These are phyloP conservation scores for Agrilus mali DNA, from an alignment of 2,888 invertebrate species.

Conservation along the genomic window DNA sequence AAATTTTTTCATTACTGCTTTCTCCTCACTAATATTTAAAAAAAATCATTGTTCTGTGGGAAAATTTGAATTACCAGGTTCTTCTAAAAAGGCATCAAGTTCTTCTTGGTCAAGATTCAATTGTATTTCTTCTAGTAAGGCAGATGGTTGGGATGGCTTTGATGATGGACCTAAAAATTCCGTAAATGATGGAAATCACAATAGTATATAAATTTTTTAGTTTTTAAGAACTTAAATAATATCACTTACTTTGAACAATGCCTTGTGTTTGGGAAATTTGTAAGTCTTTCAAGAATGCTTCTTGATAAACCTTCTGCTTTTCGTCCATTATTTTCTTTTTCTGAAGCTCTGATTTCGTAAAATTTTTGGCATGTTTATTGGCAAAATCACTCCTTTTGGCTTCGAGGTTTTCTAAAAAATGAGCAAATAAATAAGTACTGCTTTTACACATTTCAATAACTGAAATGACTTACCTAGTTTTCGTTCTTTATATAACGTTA, in stretches of 20 bases:
- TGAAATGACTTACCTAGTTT: constrained; percentile 44
- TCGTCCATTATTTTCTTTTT: constrained; percentile 45
- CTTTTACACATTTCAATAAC: constrained; percentile 1
- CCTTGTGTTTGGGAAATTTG: constrained; percentile 50
- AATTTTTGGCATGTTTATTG: constrained; percentile 42
- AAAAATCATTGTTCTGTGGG: neutral
- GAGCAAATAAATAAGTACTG: neutral
- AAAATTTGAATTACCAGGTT: constrained; percentile 8
- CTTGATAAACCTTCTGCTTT: constrained; percentile 54
- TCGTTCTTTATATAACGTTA: constrained; percentile 57
- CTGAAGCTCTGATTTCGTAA: constrained; percentile 42
- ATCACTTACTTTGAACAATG: constrained; percentile 42
- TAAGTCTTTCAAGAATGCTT: constrained; percentile 56
- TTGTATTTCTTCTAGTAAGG: constrained; percentile 49
- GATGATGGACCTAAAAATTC: neutral
- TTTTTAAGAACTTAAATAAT: no score
- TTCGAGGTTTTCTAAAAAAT: constrained; percentile 29
- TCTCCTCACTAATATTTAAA: neutral
- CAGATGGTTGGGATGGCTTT: constrained; percentile 13
- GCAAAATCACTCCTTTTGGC: constrained; percentile 39
- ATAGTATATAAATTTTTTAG: no score
- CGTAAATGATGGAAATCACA: constrained; percentile 8
- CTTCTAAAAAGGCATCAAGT: constrained; percentile 48
- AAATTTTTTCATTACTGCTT: neutral
- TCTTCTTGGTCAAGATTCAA: constrained; percentile 46